Base-by-base conservation (phyloP, 2,797 vertebrate genomes). In the Triplophysa bombifrons region DNA sequence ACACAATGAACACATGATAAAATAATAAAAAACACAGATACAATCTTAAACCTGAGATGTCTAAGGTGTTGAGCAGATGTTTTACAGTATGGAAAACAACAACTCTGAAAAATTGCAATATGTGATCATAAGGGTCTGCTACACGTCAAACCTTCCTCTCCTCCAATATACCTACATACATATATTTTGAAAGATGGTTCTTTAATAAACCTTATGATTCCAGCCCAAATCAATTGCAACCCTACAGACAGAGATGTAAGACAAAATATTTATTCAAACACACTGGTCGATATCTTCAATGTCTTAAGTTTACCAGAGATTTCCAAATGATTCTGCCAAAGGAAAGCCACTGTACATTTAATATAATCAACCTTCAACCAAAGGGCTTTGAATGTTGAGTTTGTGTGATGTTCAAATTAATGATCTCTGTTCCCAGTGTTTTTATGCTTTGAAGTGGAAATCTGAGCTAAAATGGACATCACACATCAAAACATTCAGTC, bases 81-180 rank as follows among this genome's bases (percentile, higher is more conserved):
- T 86, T 84, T 60, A 70, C 82, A 74, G 77, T 64, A 63, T 64
- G 78, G 61, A 86, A 90, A 87, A 88, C 82, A 84, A 70, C 50
- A 74, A 50, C 61, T 79, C 73, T 76, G 69, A 22, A 22, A 22
- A 22, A 22, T 22, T 22, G 22, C 22, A 22, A 22, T 22, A 22
- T 22, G 22, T 22, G 22, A 22, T 67, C 41, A 68, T 46, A 51
- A 66, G 20, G n/a, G 2, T 14, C 41, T 25, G 65, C 60, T 25
- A 41, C 38, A 64, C 17, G 34, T 70, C 16, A 10, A 51, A 25
- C 27, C 7, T 38, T 73, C 3, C 8, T 72, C 38, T 69, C 76
- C 72, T 73, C 64, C 64, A 79, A 72, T 51, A 66, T 22, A 70
- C 22, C 10, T 27, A 55, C 11, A 50, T 4, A 53, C 5, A 53